Percentiles rank a stretch among this genome's conserved stretches.
phyloP scores from a whole-genome alignment of 2,888 invertebrate species.

The Muschampia plurimacula region DNA sequence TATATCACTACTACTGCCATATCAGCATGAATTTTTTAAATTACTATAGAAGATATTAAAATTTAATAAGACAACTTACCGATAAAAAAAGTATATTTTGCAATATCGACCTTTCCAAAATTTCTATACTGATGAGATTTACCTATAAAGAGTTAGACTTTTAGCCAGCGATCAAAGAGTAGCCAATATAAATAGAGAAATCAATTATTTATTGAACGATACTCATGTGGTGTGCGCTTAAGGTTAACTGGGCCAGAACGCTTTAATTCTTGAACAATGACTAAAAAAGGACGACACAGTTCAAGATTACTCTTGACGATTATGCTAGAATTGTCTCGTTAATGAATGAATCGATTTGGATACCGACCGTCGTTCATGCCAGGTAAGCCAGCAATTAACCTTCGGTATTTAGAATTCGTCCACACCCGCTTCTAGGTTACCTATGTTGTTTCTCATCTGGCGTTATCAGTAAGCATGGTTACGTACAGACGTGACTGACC shows the following conservation, averaged over 20 bases:
- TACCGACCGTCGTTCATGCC: not conserved
- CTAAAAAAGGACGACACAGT: not conserved
- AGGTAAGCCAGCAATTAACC: conserved; percentile 10
- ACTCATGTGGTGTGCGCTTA: no score
- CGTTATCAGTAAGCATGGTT: not conserved
- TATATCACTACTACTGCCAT: no score
- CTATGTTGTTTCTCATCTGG: not conserved
- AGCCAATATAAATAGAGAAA: no score
- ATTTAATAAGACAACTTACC: no score
- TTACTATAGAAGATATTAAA: no score
- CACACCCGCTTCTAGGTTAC: not conserved
- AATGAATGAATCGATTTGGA: not conserved
- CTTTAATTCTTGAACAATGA: not conserved
- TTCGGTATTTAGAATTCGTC: conserved; percentile 14
- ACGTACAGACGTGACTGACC: not conserved
- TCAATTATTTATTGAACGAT: no score
- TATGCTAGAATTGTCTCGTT: not conserved
- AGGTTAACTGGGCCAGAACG: not conserved
- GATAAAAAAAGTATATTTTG: no score
- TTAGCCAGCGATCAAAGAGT: no score
- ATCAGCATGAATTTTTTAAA: no score
- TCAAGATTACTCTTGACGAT: not conserved
- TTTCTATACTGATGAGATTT: no score
- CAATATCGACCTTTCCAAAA: no score
- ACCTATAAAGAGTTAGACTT: no score